A percentile compares a stretch with the other conserved stretches of the same genome.
Conservation (phyloP, 2,113 vertebrate species). For the Poecilia latipinna region DNA sequence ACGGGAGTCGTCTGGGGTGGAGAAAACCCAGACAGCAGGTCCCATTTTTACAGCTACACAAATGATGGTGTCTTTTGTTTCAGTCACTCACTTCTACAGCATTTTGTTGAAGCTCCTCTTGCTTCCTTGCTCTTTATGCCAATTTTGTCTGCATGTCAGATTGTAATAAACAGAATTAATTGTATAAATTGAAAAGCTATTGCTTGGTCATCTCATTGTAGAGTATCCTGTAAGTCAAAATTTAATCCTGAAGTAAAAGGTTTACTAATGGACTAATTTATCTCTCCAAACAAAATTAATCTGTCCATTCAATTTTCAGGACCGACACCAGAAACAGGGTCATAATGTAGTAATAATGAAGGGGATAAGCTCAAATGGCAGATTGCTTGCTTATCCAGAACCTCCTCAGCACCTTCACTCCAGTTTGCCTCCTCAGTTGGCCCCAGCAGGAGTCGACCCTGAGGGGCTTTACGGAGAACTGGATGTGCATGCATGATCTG, state of each 20-base stretch:
- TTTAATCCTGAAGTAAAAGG: too few species aligned
- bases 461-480: background rate
- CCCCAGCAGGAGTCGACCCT: background rate
- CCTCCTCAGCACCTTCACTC: background rate
- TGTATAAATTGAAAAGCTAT: background rate
- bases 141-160: conserved; percentile 31
- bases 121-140: conserved; percentile 19
- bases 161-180: conserved; percentile 13
- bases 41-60: conserved; percentile 10
- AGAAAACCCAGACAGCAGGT: background rate
- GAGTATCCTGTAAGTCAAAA: background rate
- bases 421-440: background rate
- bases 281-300: too few species aligned
- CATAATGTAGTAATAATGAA: too few species aligned
- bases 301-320: too few species aligned
- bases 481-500: background rate
- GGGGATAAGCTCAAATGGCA: conserved; percentile 81
- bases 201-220: background rate
- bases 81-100: background rate
- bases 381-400: conserved; percentile 81
- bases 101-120: conserved; percentile 4
- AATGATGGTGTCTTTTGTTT: conserved; percentile 14
- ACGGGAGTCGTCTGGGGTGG: conserved; percentile 1
- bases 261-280: too few species aligned
- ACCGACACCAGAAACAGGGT: too few species aligned